phyloP scores from a whole-genome alignment of 2,888 invertebrate genomes.

The Drosophila nigricruria region DNA sequence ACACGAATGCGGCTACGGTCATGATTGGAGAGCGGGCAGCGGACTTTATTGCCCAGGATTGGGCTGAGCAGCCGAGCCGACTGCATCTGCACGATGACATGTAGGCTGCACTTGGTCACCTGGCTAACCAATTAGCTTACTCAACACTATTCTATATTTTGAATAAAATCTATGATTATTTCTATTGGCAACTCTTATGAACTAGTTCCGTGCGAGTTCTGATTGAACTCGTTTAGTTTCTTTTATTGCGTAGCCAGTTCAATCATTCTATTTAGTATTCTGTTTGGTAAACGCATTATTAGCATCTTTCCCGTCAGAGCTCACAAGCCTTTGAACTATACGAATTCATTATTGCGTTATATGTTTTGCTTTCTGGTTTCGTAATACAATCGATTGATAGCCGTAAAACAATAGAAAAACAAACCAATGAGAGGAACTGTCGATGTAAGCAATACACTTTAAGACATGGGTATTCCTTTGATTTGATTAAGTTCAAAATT shows the following conservation, averaged over 20 bases:
- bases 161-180: neutral
- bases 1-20: conserved; percentile 93
- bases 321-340: conserved; percentile 10
- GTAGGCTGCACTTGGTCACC: neutral
- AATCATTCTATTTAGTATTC: neutral
- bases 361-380: neutral
- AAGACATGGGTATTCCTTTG: neutral
- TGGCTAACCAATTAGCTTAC: too few species aligned
- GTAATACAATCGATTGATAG: neutral
- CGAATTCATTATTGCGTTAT: conserved; percentile 11
- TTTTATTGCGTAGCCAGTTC: neutral
- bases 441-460: neutral
- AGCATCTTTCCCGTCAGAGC: neutral
- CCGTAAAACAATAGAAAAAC: neutral
- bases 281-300: neutral
- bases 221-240: neutral
- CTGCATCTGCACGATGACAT: conserved; percentile 44
- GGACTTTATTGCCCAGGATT: conserved; percentile 86
- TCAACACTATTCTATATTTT: neutral
- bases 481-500: neutral
- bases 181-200: too few species aligned
- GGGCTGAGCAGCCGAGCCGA: conserved; percentile 40
- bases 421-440: neutral
- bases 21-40: conserved; percentile 95
- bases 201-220: neutral